Percentiles rank a stretch among this genome's conserved stretches.
Conservation (phyloP, 2,113 vertebrate species). For the Gasterosteus nipponicus region DNA sequence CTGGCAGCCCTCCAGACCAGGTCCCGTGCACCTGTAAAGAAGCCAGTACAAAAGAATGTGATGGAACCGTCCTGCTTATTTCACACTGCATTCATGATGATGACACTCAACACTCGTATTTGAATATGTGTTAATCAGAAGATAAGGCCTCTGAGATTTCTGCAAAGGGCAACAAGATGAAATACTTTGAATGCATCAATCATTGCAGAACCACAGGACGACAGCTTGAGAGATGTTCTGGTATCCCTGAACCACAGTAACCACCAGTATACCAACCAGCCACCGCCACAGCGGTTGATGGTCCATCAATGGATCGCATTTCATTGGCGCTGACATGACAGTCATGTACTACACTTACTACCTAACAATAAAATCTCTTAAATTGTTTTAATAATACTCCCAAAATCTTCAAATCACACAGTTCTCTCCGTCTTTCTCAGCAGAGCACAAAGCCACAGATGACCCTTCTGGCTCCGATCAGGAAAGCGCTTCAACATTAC, state of each 20-base stretch:
- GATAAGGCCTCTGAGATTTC: too few relatives aligned
- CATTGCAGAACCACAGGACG: background rate
- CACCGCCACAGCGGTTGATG: background rate
- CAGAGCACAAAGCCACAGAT: slow-evolving; percentile 8
- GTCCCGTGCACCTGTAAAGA: slow-evolving; percentile 73
- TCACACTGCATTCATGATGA: background rate
- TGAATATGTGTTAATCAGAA: too few relatives aligned
- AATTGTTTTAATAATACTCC: too few relatives aligned
- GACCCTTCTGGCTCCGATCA: slow-evolving; percentile 16
- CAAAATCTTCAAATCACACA: too few relatives aligned
- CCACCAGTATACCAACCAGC: slow-evolving; percentile 5
- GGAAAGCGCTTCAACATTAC: slow-evolving; percentile 20
- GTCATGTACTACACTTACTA: too few relatives aligned
- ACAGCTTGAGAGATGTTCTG: background rate
- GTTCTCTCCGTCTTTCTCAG: background rate
- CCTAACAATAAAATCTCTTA: too few relatives aligned
- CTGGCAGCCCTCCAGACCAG: slow-evolving; percentile 75
- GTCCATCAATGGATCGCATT: background rate
- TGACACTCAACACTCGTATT: slow-evolving; percentile 1
- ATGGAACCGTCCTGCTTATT: background rate
- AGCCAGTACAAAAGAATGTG: slow-evolving; percentile 16
- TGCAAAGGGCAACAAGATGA: too few relatives aligned
- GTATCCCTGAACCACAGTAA: slow-evolving; percentile 18
- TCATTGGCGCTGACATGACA: too few relatives aligned
- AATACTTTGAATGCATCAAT: slow-evolving; percentile 19